Percentiles rank a stretch among this genome's conserved stretches.
Conservation (phyloP, 1,140 invertebrate genomes). For the Drosophila rhopaloa region DNA sequence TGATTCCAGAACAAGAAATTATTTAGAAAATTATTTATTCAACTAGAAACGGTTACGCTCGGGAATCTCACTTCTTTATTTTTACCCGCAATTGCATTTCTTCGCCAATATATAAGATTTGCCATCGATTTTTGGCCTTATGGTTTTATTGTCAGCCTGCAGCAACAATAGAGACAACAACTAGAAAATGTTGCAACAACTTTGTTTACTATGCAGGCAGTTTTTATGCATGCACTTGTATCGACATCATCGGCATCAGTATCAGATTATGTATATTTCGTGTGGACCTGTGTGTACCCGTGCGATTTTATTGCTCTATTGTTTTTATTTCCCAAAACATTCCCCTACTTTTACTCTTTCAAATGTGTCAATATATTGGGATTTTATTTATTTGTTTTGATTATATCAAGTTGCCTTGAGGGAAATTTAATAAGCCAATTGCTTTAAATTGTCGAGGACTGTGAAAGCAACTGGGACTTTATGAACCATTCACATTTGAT, state of each 20-base stretch:
- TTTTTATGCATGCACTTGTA: slow-evolving; percentile 43
- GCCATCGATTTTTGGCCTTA: slow-evolving; percentile 70
- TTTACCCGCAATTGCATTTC: slow-evolving; percentile 23
- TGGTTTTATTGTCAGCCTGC: slow-evolving; percentile 61
- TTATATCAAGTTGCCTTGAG: slow-evolving; percentile 26
- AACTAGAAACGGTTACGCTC: not conserved
- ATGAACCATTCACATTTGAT: not conserved
- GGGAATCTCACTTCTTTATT: slow-evolving; percentile 40
- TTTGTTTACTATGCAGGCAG: slow-evolving; percentile 49
- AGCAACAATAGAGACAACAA: slow-evolving; percentile 10
- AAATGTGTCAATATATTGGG: slow-evolving; percentile 37
- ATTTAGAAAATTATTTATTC: not conserved
- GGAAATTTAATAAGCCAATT: slow-evolving; percentile 52
- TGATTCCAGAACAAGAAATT: not conserved
- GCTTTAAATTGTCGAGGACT: slow-evolving; percentile 20
- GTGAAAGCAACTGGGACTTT: not conserved
- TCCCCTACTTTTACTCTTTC: not conserved
- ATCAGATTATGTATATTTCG: slow-evolving; percentile 28
- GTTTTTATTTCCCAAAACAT: slow-evolving; percentile 2
- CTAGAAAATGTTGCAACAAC: slow-evolving; percentile 39
- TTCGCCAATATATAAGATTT: slow-evolving; percentile 50
- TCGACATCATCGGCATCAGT: slow-evolving; percentile 26
- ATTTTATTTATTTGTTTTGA: slow-evolving; percentile 42
- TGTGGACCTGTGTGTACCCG: slow-evolving; percentile 26
- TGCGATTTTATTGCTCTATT: slow-evolving; percentile 22